Base-by-base conservation (phyloP, 2,113 vertebrate genomes). In the Corydoras sp. region DNA sequence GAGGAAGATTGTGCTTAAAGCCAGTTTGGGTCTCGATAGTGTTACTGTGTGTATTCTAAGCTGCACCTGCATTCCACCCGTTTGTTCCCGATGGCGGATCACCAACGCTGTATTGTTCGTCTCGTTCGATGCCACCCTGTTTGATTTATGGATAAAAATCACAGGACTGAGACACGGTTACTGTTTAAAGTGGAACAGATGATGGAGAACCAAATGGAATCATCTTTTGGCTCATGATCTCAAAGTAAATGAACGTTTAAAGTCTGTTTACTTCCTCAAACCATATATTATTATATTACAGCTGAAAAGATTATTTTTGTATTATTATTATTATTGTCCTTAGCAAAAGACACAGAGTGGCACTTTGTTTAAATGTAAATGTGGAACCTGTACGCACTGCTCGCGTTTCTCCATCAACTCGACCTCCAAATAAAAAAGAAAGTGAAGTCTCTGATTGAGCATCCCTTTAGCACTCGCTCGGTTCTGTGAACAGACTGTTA, bases 31-130 rank as follows among this genome's bases (percentile, higher is more conserved):
- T 76, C 78, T 82, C 73, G 75, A 77, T 74, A 58, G 9, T n/a
- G 43, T 79, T 43, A 48, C 51, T 76, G 64, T 77, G 74, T 72
- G 58, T 74, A n/a, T 62, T 80, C 24, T 76, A 55, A 81, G 67
- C 79, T 79, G 35, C 79, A 80, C 83, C 86, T 84, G 80, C 86
- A 86, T 89, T 89, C 86, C 85, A 81, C 81, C 76, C 69, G 73
- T 56, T 72, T 2, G 13, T 29, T 59, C 48, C 68, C 13, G 35
- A 13, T 14, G 67, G 66, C 55, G 62, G 77, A 58, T 80, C 65
- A 70, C 76, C 76, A 75, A 79, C 80, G 80, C 53, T 68, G 69
- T 72, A 5, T 54, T 50, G 48, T 55, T 7, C 59, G 69, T 72
- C 9, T 58, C 24, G 30, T 51, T 5, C 60, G 71, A 62, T 62